A percentile compares a stretch with the other conserved stretches of the same genome.
These are phyloP conservation scores for Tapirus terrestris DNA, from an alignment of 2,113 vertebrate species.

Conservation along the genomic window DNA sequence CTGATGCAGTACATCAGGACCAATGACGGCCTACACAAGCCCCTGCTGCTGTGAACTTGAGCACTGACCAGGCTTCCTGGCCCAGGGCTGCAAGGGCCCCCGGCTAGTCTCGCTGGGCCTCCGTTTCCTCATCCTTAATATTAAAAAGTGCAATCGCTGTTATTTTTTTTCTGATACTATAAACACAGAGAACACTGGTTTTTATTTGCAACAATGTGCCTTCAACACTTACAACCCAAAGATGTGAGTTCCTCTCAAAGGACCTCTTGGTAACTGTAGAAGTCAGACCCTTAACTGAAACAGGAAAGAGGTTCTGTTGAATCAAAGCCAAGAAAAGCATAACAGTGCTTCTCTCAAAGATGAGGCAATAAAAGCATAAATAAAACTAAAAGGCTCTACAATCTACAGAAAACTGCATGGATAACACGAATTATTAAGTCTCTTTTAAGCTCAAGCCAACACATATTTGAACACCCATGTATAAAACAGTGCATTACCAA, in stretches of 20 bases:
- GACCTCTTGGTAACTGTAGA: not conserved
- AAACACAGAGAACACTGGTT: not conserved
- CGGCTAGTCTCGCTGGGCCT: not conserved
- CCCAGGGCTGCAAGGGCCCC: not conserved
- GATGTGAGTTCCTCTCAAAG: not conserved
- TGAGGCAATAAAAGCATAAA: not conserved
- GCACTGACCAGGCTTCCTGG: not conserved
- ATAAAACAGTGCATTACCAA: not conserved
- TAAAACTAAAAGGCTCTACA: not conserved
- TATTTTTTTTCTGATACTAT: not conserved
- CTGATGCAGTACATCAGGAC: not conserved
- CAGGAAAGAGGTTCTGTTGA: not conserved
- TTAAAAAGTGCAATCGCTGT: not conserved
- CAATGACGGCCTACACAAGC: no score
- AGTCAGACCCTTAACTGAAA: constrained; percentile 24
- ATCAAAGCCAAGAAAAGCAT: constrained; percentile 38
- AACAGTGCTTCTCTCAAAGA: constrained; percentile 3
- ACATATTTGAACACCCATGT: not conserved
- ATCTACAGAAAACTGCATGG: not conserved
- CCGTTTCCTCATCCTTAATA: not conserved
- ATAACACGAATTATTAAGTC: not conserved
- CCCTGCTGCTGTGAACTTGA: not conserved
- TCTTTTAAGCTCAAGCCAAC: constrained; percentile 18
- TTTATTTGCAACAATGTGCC: not conserved
- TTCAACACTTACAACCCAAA: not conserved